These are phyloP conservation scores for Atrichornis clamosus DNA, from an alignment of 2,113 vertebrate species.

Conservation along the genomic window DNA sequence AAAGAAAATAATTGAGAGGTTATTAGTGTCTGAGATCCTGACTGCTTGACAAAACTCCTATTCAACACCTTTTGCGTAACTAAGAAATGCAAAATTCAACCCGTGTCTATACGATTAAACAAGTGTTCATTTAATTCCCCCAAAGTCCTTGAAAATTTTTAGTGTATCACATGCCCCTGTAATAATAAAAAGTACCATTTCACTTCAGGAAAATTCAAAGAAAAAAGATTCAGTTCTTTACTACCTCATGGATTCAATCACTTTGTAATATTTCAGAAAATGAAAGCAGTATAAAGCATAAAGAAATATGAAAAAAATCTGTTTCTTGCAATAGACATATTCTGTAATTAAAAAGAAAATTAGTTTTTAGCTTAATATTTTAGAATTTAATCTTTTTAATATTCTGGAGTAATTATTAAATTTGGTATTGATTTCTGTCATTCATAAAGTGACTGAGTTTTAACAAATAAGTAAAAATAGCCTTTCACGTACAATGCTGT, in stretches of 20 bases:
- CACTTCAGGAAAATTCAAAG: background rate
- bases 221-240: background rate
- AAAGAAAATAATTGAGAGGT: conserved; percentile 40
- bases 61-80: conserved; percentile 42
- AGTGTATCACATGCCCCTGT: background rate
- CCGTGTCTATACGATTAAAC: background rate
- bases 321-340: background rate
- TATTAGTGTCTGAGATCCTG: conserved; percentile 41
- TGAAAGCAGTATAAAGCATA: background rate
- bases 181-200: background rate
- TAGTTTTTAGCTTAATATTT: background rate
- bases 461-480: background rate
- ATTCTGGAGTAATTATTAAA: background rate
- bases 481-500: background rate
- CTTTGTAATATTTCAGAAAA: background rate
- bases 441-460: background rate
- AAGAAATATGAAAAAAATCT: background rate
- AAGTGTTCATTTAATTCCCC: background rate
- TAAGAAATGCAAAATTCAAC: conserved; percentile 25
- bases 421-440: background rate
- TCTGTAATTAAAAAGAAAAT: background rate
- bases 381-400: background rate
- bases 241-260: background rate
- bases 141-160: background rate
- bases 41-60: conserved; percentile 46